Base-by-base conservation (phyloP, 2,888 invertebrate genomes). In the Rhaphigaster nebulosa region DNA sequence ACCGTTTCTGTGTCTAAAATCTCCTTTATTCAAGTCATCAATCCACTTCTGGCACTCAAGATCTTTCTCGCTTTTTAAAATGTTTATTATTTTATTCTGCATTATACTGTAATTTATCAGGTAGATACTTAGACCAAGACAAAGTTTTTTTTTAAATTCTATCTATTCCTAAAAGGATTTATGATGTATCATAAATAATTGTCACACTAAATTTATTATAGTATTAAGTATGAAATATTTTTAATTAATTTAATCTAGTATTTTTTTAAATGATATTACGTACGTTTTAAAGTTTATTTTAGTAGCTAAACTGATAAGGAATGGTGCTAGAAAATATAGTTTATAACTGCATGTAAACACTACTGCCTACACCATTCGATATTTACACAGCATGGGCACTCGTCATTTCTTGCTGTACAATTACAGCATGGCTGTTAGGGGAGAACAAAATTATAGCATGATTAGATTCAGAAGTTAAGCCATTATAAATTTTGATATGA, bases 271-370 rank as follows among this genome's bases (percentile, higher is more conserved):
- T 29, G 0, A 13, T 29, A 38, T 23, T 76, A 38, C 15, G 8
- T 38, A 38, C 6, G 38, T 76, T 76, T 76, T 38, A 38, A 76
- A 38, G 20, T 76, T 38, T 20, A 76, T 65, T 6, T 15, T 76
- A 76, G 70, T 76, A 20, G 70, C 70, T 76, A 76, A 76, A 38
- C 18, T 8, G 5, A 29, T 34, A 8, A 76, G 38, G 38, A 38
- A 76, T 76, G 38, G 70, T 76, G 38, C 38, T 38, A 34, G 89
- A 65, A 65, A 65, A n/a, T 50, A 89, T 65, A 41, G 65, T 65
- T 65, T 38, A 89, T 41, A 15, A n/a, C 41, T 45, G 89, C 60
- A 60, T 56, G 45, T 76, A 54, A 45, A 13, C 56, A 50, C 54
- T 26, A 50, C 90, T 88, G 29, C 50, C 60, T 87, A 60, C 26